These are phyloP conservation scores for Pelodytes ibericus DNA, from an alignment of 2,797 vertebrate species.

Conservation along the genomic window DNA sequence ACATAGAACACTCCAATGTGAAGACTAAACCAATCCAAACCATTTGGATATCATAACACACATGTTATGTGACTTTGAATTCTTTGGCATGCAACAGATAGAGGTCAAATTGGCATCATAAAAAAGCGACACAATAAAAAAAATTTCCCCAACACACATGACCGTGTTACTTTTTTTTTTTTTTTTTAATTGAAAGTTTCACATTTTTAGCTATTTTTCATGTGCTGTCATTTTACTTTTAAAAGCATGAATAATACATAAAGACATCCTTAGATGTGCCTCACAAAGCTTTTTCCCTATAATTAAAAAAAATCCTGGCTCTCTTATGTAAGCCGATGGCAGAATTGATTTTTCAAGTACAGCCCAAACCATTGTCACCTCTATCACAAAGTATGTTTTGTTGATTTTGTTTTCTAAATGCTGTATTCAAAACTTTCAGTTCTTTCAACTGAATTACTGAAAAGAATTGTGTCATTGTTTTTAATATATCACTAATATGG, in stretches of 20 bases:
- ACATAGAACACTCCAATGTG: not conserved
- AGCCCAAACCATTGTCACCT: conserved; percentile 1
- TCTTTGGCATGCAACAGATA: not conserved
- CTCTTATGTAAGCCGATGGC: not conserved
- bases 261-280: not conserved
- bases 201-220: not conserved
- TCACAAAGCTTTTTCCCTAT: not conserved
- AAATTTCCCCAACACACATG: not conserved
- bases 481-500: too few species aligned
- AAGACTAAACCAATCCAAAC: not conserved
- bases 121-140: not conserved
- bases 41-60: not conserved
- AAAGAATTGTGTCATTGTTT: too few species aligned
- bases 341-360: not conserved
- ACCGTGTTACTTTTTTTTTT: not conserved
- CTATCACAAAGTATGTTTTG: not conserved
- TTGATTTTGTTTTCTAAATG: conserved; percentile 1
- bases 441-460: not conserved
- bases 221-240: not conserved
- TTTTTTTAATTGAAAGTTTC: not conserved
- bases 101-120: not conserved
- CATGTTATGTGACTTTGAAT: not conserved
- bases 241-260: conserved; percentile 12
- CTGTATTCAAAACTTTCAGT: not conserved
- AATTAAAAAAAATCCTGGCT: conserved; percentile 2